Evolutionary conservation across 2,888 invertebrate genomes (phyloP), one percentile per base, ranked within the genome.

Genomic region (Ditylenchus weischeri): DNA sequence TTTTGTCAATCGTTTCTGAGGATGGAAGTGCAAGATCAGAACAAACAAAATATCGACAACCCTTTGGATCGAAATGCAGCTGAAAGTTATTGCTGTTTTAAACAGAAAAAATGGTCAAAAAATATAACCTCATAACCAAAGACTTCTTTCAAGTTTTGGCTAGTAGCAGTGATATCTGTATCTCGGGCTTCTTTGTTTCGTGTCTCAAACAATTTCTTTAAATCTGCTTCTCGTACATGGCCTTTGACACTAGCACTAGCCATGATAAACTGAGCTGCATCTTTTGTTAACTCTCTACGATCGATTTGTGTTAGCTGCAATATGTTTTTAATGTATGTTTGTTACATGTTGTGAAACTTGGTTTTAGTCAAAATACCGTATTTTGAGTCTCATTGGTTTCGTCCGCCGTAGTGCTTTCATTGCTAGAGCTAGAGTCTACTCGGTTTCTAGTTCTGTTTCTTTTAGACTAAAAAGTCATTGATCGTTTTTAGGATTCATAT

Each of bases 121-220:
- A n/a, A n/a, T n/a, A n/a, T n/a, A n/a, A 59, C 59, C 59, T 59
- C 35, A 19, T 29, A 21, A 29, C 59, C 59, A 19, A 59, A 36
- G 21, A 59, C 43, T 29, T 36, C 19, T 38, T 59, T 19, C 15
- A 59, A 36, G 19, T 59, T 35, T 8, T 59, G 23, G 6, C 43
- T 35, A 13, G 35, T 35, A 7, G 19, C 43, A 29, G 21, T 59
- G 7, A 59, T 23, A 59, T 36, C 43, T 19, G 36, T 19, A 2
- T 59, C 57, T 18, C 57, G 10, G 11, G 29, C 23, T 54, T 54
- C 57, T 29, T 54, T 54, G 8, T 23, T 54, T 3, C 23, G 29
- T 2, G 23, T 54, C 18, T 54, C 59, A 7, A 59, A 59, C 10
- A 59, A 15, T n/a, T 59, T 59, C 11, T 35, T 21, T 10, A 59